Evolutionary conservation across 2,113 vertebrate species (phyloP).

Genomic region (Archocentrus centrarchus): DNA sequence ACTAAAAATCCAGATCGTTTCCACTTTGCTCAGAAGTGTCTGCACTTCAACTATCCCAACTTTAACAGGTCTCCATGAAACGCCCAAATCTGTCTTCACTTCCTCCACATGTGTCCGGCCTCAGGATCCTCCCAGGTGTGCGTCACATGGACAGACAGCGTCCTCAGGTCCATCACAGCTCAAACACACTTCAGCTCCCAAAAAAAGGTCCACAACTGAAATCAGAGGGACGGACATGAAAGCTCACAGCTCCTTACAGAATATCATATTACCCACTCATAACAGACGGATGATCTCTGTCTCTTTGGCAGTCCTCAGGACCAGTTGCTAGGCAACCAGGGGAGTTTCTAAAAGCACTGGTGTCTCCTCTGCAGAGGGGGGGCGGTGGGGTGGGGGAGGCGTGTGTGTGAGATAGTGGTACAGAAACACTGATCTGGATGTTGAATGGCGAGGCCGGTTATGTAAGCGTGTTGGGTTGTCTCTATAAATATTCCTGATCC

Average conservation of each 20-base stretch:
- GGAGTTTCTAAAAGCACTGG: conserved; percentile 56
- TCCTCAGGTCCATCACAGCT: neutral
- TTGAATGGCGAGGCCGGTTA: conserved; percentile 21
- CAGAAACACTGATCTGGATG: conserved; percentile 17
- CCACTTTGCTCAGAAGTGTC: no score
- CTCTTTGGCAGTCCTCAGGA: conserved; percentile 37
- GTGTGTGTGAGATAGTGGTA: conserved; percentile 8
- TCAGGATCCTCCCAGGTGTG: no score
- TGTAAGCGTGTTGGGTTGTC: neutral
- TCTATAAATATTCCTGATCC: conserved; percentile 48
- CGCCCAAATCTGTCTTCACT: no score
- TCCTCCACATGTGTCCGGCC: no score
- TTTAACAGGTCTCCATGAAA: no score
- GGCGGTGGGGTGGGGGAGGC: neutral
- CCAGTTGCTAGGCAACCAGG: conserved; percentile 66
- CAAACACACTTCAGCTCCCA: neutral
- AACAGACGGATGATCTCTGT: conserved; percentile 27
- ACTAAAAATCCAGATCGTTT: no score
- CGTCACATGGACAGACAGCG: neutral
- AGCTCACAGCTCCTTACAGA: conserved; percentile 7
- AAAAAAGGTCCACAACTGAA: neutral
- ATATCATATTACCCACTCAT: conserved; percentile 27
- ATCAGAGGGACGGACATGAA: neutral
- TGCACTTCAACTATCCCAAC: no score
- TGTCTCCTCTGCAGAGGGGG: conserved; percentile 47